Percentiles rank a stretch among this genome's conserved stretches.
These are phyloP conservation scores for Astropecten irregularis DNA, from an alignment of 53 echinoderm and acorn worm species.

Conservation along the genomic window DNA sequence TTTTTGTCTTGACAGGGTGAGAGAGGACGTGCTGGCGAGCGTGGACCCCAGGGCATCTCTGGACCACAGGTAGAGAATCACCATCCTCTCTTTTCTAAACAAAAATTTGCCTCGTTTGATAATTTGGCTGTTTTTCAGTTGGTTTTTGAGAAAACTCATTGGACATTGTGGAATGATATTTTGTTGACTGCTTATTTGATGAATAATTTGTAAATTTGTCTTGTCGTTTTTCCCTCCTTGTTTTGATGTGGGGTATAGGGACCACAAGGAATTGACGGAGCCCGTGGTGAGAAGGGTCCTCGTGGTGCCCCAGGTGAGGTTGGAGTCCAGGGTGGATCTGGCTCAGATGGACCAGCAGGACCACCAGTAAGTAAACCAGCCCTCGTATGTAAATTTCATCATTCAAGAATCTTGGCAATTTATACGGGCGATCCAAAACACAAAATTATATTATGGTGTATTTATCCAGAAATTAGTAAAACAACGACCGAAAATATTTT, in stretches of 20 bases:
- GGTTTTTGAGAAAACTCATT: too few relatives aligned
- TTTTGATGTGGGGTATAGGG: constrained; percentile 1
- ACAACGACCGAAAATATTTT: too few relatives aligned
- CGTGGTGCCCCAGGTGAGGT: constrained; percentile 9
- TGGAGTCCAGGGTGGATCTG: constrained; percentile 19
- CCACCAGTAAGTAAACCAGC: constrained; percentile 40
- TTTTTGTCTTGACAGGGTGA: constrained; percentile 1
- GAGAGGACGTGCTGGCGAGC: constrained; percentile 15
- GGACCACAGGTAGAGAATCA: constrained; percentile 11
- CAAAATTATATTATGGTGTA: too few relatives aligned
- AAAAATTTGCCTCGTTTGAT: too few relatives aligned
- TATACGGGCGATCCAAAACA: too few relatives aligned
- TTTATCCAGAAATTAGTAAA: too few relatives aligned
- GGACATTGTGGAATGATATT: too few relatives aligned
- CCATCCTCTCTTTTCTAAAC: not conserved
- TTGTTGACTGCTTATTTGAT: too few relatives aligned
- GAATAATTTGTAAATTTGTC: not conserved
- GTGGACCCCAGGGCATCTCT: constrained; percentile 29
- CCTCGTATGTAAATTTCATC: too few relatives aligned
- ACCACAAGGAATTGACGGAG: constrained; percentile 14
- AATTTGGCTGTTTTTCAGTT: too few relatives aligned
- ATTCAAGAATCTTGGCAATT: too few relatives aligned
- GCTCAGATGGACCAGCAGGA: constrained; percentile 31
- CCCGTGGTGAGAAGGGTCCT: constrained; percentile 55
- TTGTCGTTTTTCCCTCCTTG: not conserved